Percentiles rank a stretch among this genome's conserved stretches.
Evolutionary conservation across 2,113 vertebrate species (phyloP).

Genomic region (Sardina pilchardus): DNA sequence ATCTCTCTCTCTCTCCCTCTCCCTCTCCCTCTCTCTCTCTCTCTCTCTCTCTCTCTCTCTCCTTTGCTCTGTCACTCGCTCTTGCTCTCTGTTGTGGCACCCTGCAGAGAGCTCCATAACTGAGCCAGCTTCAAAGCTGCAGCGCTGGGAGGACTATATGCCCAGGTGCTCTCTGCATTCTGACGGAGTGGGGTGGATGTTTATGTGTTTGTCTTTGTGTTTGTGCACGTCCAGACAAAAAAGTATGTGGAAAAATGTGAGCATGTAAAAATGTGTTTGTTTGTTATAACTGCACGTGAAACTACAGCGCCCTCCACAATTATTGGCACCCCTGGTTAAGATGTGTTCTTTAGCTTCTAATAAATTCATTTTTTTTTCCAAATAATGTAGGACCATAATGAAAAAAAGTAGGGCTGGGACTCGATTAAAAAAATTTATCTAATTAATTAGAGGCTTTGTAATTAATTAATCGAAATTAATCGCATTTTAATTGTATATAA

Average conservation of each 20-base stretch:
- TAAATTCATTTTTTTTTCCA: too few relatives aligned
- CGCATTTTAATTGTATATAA: too few relatives aligned
- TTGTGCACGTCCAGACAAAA: not conserved
- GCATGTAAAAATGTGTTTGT: not conserved
- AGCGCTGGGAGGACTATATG: not conserved
- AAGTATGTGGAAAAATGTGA: not conserved
- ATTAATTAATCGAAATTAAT: too few relatives aligned
- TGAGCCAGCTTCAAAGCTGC: not conserved
- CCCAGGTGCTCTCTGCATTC: constrained; percentile 1
- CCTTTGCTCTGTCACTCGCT: not conserved
- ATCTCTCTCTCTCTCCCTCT: too few relatives aligned
- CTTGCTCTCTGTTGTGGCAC: not conserved
- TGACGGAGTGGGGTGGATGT: too few relatives aligned
- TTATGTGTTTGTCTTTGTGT: not conserved
- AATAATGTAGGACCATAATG: too few relatives aligned
- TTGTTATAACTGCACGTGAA: not conserved
- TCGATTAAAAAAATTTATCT: too few relatives aligned
- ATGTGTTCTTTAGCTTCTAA: too few relatives aligned
- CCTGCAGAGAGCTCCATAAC: not conserved
- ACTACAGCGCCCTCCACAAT: too few relatives aligned
- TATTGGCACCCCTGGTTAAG: too few relatives aligned
- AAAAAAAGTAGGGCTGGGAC: too few relatives aligned
- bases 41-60: not conserved
- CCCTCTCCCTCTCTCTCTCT: not conserved
- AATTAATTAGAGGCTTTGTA: too few relatives aligned